Conservation (phyloP, 2,888 invertebrate genomes). For the Dorcus parallelipipedus region DNA sequence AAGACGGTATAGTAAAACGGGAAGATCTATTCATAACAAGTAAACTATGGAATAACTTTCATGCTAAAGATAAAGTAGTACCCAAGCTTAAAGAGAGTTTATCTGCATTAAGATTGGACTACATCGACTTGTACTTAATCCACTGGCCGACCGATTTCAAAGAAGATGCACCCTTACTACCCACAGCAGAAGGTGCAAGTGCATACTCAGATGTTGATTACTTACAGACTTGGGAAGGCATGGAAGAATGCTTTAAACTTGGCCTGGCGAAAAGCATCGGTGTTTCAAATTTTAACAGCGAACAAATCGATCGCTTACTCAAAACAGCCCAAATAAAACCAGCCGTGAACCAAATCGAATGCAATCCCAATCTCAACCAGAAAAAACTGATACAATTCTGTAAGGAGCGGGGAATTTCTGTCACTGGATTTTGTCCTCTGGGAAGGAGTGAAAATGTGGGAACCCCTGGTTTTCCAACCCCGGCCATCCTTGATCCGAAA, state of each 20-base stretch:
- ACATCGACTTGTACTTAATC: conserved; percentile 43
- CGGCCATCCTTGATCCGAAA: conserved; percentile 54
- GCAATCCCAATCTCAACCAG: conserved; percentile 69
- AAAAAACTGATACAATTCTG: conserved; percentile 67
- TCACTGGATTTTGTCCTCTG: conserved; percentile 74
- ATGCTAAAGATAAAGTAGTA: conserved; percentile 56
- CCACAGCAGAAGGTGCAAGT: conserved; percentile 47
- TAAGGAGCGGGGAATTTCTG: conserved; percentile 57
- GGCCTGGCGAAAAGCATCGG: conserved; percentile 70
- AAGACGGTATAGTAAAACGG: conserved; percentile 52
- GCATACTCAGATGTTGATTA: conserved; percentile 61
- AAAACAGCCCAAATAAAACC: conserved; percentile 57
- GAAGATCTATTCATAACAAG: conserved; percentile 57
- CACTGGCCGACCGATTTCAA: conserved; percentile 46
- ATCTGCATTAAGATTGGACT: conserved; percentile 35
- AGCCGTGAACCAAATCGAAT: conserved; percentile 61
- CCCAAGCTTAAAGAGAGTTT: conserved; percentile 42
- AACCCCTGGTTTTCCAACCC: conserved; percentile 49
- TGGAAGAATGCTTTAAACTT: conserved; percentile 65
- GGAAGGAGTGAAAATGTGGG: conserved; percentile 57
- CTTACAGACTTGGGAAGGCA: conserved; percentile 70
- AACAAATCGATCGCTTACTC: conserved; percentile 64
- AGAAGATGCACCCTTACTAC: conserved; percentile 50
- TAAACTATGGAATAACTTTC: conserved; percentile 64
- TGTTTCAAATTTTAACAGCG: conserved; percentile 72